Conservation (phyloP, 2,113 vertebrate genomes). For the Smithornis capensis region DNA sequence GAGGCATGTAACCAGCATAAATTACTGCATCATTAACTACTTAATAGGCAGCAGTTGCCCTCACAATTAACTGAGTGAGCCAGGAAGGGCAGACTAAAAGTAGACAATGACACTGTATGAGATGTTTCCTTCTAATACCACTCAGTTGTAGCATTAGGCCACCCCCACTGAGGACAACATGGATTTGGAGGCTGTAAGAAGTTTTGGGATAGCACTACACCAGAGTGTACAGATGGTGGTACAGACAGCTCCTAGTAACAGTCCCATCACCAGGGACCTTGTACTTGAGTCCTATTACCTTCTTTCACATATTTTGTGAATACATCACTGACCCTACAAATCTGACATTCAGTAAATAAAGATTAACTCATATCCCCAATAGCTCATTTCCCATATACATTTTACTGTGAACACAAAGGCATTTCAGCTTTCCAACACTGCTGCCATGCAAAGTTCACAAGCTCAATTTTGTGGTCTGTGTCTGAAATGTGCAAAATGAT, state of each 20-base stretch:
- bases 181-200: background rate
- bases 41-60: background rate
- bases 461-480: accelerated
- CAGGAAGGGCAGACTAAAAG: background rate
- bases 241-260: background rate
- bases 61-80: background rate
- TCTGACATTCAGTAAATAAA: background rate
- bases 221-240: background rate
- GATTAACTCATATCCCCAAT: background rate
- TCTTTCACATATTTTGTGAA: background rate
- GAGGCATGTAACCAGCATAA: background rate
- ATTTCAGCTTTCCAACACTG: background rate
- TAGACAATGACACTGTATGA: background rate
- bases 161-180: accelerated
- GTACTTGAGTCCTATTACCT: background rate
- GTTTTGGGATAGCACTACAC: background rate
- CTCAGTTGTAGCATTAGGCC: background rate
- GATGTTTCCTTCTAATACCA: background rate
- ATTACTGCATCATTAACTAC: background rate
- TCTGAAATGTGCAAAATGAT: background rate
- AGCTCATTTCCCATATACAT: background rate
- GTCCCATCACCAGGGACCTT: background rate
- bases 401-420: background rate
- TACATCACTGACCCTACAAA: background rate
- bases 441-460: background rate